Evolutionary conservation across 1,140 invertebrate genomes (phyloP).

Genomic region (Plectus sambesii): DNA sequence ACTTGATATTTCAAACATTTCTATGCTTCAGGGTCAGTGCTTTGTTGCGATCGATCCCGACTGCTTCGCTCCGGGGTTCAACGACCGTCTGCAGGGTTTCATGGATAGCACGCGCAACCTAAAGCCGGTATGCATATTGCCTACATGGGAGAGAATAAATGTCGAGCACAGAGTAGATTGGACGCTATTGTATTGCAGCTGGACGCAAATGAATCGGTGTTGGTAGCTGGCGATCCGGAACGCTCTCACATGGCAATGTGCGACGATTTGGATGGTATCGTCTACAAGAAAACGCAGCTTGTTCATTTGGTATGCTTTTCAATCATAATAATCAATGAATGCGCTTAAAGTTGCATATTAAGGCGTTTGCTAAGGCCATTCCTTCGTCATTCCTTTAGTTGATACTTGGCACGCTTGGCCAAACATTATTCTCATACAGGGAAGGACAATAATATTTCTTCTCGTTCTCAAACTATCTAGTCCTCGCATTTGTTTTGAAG

Average conservation of each 20-base stretch:
- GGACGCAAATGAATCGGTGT: slow-evolving; percentile 57
- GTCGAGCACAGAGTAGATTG: no score
- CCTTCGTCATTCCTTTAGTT: no score
- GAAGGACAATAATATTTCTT: no score
- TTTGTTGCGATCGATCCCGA: slow-evolving; percentile 75
- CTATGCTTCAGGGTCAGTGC: slow-evolving; percentile 58
- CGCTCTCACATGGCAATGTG: slow-evolving; percentile 58
- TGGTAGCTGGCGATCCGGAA: slow-evolving; percentile 75
- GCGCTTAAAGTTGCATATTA: no score
- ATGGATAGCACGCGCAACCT: slow-evolving; percentile 47
- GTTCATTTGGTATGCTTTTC: slow-evolving; percentile 47
- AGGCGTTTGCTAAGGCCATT: no score
- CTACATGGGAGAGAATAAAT: no score
- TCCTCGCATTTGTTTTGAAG: no score
- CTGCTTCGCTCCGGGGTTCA: slow-evolving; percentile 66
- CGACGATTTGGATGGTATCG: slow-evolving; percentile 60
- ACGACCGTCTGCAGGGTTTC: slow-evolving; percentile 58
- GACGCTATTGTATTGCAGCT: slow-evolving; percentile 49
- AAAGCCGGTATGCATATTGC: slow-evolving; percentile 47
- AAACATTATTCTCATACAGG: no score
- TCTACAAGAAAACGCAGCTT: slow-evolving; percentile 65
- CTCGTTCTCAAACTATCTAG: no score
- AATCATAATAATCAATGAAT: no score
- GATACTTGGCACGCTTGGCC: no score
- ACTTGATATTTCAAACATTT: no score